Evolutionary conservation across 2,888 invertebrate genomes (phyloP), one percentile per base, ranked within the genome.

Genomic region (Himalopsyche kuldschensis): DNA sequence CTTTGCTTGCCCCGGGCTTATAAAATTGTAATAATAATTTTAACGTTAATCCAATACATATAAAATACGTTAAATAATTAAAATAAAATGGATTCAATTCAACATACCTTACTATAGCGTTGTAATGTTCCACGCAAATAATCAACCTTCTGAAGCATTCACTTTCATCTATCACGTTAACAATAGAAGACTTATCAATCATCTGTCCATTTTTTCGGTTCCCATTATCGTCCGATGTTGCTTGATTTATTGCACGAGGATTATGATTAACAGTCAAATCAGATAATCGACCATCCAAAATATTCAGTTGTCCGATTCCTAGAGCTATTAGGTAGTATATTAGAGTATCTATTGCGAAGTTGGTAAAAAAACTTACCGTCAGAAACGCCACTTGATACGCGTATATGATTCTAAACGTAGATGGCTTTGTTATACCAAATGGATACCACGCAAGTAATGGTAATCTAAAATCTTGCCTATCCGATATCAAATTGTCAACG

Each of bases 381-480:
- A 82, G 2, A 20, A 3, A 11, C 20, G 69, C n/a, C 0, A 20
- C 6, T 78, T 82, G 78, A 79, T 82, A 79, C 0, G 27, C 20
- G 47, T 82, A 82, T 1, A 78, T 41, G 4, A 69, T 24, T 15
- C 4, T 6, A 41, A 63, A 82, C 30, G 24, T 20, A 24, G 35
- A 76, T 24, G 20, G 1, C 27, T 82, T 48, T 4, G 78, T 48
- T 8, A 63, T 46, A 63, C 41, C 20, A 32, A 82, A 78, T 41
- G 82, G 82, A 55, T 41, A 78, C 82, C 82, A 82, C 31, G 75
- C 41, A 17, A 63, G 32, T 3, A 63, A 3, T 41, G 82, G 82
- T 32, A 78, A 81, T 3, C 69, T 24, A 27, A 27, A 69, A 27
- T 69, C 69, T 69, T 27, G 27, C 15, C 11, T 69, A 27, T 27